A percentile compares a stretch with the other conserved stretches of the same genome.
Evolutionary conservation across 1,140 invertebrate species (phyloP).

Genomic region (Pogonus chalceus): DNA sequence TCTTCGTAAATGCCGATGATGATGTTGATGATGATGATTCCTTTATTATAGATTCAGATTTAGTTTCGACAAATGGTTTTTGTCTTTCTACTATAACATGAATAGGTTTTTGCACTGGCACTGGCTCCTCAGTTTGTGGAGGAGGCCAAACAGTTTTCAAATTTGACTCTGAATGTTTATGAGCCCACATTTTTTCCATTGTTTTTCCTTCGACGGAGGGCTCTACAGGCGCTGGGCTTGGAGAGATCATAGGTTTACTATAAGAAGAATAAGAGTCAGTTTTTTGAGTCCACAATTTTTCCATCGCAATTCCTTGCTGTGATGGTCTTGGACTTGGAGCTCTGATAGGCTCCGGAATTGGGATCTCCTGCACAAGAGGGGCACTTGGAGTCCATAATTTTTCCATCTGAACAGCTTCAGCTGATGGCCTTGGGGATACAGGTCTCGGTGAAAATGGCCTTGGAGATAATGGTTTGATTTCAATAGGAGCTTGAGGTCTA

Average conservation of each 20-base stretch:
- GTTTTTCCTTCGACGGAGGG: slow-evolving; percentile 42
- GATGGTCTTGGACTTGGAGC: slow-evolving; percentile 37
- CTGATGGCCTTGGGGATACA: slow-evolving; percentile 45
- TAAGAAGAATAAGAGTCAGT: slow-evolving; percentile 21
- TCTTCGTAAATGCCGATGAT: not conserved
- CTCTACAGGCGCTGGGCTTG: slow-evolving; percentile 17
- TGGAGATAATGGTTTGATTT: slow-evolving; percentile 22
- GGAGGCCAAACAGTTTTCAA: slow-evolving; percentile 44
- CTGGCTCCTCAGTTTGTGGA: slow-evolving; percentile 23
- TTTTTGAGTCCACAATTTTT: slow-evolving; percentile 46
- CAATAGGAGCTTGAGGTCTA: slow-evolving; percentile 29
- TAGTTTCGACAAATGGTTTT: slow-evolving; percentile 23
- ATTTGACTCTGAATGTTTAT: slow-evolving; percentile 37
- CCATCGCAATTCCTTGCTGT: slow-evolving; percentile 49
- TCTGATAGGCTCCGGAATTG: slow-evolving; percentile 11
- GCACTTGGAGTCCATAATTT: slow-evolving; percentile 43
- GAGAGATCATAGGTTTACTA: slow-evolving; percentile 15
- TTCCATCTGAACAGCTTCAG: slow-evolving; percentile 50
- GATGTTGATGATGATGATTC: not conserved
- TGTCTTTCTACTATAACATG: slow-evolving; percentile 28
- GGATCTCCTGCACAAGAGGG: slow-evolving; percentile 23
- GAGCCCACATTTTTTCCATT: slow-evolving; percentile 54
- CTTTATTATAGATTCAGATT: slow-evolving; percentile 15
- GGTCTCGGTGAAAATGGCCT: too few relatives aligned
- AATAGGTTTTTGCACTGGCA: slow-evolving; percentile 24